Evolutionary conservation across 2,797 vertebrate species (phyloP), one percentile per base, ranked within the genome.

Genomic region (Melanotaenia trifasciata): DNA sequence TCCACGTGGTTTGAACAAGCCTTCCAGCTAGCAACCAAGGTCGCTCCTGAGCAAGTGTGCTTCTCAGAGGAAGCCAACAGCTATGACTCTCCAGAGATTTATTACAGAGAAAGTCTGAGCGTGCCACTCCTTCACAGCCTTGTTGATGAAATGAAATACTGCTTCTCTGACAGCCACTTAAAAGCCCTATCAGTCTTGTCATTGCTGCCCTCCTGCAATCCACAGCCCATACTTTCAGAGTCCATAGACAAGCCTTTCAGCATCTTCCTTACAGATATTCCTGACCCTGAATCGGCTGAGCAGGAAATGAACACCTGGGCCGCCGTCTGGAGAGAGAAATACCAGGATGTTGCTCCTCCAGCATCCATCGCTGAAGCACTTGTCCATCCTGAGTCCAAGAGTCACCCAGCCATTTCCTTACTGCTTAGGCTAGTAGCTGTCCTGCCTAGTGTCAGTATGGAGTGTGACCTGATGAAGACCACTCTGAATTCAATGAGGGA

Each of bases 1-100:
- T 84, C 95, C 12, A 90, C 95, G 73, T 99, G 98, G 98, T 98
- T 98, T 69, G 97, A 99, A 81, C 97, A 98, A 91, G 97, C 96
- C 0, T 96, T 95, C 58, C 95, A 94, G 86, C 85, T 99, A 54
- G 96, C 97, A 4, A 80, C 91, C 38, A 98, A 95, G 85, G 91
- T 99, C 58, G 94, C 96, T 30, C 94, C 90, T 0, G 93, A 95
- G 22, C 93, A 92, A 13, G 84, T 94, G 24, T 93, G 89, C 57
- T 96, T 97, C 84, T 95, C 96, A 5, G 93, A 97, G 82, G 95
- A 96, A 69, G 94, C 95, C 22, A 95, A 90, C 7, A 93, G 90
- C 94, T 96, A 87, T 79, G 95, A 91, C 76, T 95, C 88, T 76
- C 96, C 97, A 0, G 97, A 99, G 89, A 93, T 93, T 24, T 98